phyloP scores from a whole-genome alignment of 2,888 invertebrate species.

The Venusia cambrica region DNA sequence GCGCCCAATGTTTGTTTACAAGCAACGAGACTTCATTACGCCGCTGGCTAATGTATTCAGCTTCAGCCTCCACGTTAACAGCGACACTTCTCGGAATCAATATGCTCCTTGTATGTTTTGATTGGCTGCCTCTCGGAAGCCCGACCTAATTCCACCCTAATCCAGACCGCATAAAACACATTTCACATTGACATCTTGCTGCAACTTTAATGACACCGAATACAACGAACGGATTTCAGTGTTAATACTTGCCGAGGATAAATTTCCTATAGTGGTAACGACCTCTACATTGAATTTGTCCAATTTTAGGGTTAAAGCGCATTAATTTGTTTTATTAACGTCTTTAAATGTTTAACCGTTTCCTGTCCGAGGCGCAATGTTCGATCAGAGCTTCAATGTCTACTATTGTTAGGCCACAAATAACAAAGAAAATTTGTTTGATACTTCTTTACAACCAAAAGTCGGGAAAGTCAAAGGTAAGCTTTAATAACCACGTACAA shows the following conservation, averaged over 20 bases:
- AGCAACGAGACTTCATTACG: constrained; percentile 81
- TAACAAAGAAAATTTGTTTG: constrained; percentile 14
- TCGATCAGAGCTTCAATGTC: constrained; percentile 52
- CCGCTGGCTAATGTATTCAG: constrained; percentile 81
- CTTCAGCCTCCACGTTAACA: constrained; percentile 81
- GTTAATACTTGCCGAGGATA: constrained; percentile 76
- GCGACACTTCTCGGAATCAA: constrained; percentile 82
- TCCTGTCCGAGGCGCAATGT: constrained; percentile 63
- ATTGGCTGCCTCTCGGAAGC: constrained; percentile 62
- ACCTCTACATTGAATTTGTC: constrained; percentile 79
- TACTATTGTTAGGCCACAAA: constrained; percentile 26
- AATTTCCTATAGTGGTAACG: constrained; percentile 79
- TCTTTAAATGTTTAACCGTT: constrained; percentile 71
- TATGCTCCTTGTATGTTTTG: constrained; percentile 82
- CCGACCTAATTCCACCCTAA: constrained; percentile 55
- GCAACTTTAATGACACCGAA: constrained; percentile 74
- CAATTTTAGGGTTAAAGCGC: constrained; percentile 78
- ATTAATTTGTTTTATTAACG: constrained; percentile 79
- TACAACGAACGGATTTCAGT: constrained; percentile 80
- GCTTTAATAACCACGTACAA: constrained; percentile 30
- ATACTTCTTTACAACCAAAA: constrained; percentile 12
- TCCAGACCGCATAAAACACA: constrained; percentile 52
- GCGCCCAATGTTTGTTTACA: constrained; percentile 75
- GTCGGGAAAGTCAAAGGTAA: constrained; percentile 10
- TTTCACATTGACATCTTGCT: constrained; percentile 42